Evolutionary conservation across 2,113 vertebrate species (phyloP), one percentile per base, ranked within the genome.

Genomic region (Lagopus leucura): DNA sequence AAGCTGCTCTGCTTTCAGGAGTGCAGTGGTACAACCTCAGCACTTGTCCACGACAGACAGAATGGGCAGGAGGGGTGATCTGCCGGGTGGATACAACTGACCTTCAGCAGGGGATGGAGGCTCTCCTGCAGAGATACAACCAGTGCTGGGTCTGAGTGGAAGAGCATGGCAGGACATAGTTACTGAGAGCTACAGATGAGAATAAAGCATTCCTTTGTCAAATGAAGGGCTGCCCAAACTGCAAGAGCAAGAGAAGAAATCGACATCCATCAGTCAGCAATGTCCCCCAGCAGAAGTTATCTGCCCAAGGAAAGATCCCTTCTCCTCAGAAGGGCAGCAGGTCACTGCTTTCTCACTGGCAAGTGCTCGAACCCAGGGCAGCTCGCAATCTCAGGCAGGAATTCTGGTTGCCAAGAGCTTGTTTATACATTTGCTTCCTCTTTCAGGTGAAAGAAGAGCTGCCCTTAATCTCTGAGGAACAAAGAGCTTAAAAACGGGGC

Each of bases 41-140:
- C 24, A 5, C 0, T 0, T 6, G 32, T 52, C 27, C 4, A 18
- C 0, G 1, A n/a, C 0, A 22, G 27, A 20, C 55, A 11, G 24
- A 16, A 47, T 11, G 64, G 17, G 48, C n/a, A 11, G 13, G 47
- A 38, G 50, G 8, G 10, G 38, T 58, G 11, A 52, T 9, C 0
- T 6, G n/a, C 3, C 22, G 45, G 47, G 10, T 4, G 11, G 52
- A 25, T 11, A 6, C 20, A 13, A 8, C 0, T 1, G 48, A 65
- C 45, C 42, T 43, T 25, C 8, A 18, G 4, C 21, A 45, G 25
- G 48, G 5, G 27, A 65, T 0, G 3, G 16, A 43, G n/a, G 10
- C 38, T 30, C 64, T n/a, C 61, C 2, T 5, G 24, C 69, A n/a
- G 11, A 38, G n/a, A 28, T 18, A 54, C 7, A 47, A 47, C 8